These are phyloP conservation scores for Ariopsis seemanni DNA, from an alignment of 2,113 vertebrate genomes.

Conservation along the genomic window DNA sequence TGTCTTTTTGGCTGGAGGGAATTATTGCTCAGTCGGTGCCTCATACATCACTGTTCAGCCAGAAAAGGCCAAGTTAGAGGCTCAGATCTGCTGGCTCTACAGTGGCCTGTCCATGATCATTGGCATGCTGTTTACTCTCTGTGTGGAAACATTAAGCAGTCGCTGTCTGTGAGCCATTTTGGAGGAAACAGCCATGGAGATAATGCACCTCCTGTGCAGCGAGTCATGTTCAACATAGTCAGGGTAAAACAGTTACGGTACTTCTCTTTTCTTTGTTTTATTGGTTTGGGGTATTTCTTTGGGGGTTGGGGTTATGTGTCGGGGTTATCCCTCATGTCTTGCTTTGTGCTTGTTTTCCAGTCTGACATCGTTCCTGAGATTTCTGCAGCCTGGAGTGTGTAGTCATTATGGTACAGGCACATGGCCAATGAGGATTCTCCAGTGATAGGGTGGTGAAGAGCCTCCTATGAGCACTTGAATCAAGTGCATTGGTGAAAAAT, in stretches of 20 bases:
- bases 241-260: background rate
- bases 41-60: conserved; percentile 61
- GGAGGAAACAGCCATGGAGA: conserved; percentile 12
- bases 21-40: conserved; percentile 57
- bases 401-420: conserved; percentile 26
- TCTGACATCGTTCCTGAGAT: background rate
- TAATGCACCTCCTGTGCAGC: conserved; percentile 12
- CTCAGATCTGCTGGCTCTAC: conserved; percentile 52
- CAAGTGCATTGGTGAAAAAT: conserved; percentile 65
- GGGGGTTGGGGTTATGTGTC: no score
- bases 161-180: conserved; percentile 14
- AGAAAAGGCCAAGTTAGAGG: conserved; percentile 42
- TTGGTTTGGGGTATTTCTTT: background rate
- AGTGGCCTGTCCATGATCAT: background rate
- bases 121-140: conserved; percentile 34
- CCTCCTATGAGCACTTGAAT: conserved; percentile 56
- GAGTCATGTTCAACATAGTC: conserved; percentile 6
- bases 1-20: conserved; percentile 56
- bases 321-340: background rate
- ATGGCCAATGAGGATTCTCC: background rate
- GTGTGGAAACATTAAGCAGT: conserved; percentile 18
- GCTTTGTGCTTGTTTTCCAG: background rate
- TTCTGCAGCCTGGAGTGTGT: background rate
- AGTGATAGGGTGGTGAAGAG: conserved; percentile 54
- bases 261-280: background rate